phyloP scores from a whole-genome alignment of 2,113 vertebrate genomes.

The Aldabrachelys gigantea region DNA sequence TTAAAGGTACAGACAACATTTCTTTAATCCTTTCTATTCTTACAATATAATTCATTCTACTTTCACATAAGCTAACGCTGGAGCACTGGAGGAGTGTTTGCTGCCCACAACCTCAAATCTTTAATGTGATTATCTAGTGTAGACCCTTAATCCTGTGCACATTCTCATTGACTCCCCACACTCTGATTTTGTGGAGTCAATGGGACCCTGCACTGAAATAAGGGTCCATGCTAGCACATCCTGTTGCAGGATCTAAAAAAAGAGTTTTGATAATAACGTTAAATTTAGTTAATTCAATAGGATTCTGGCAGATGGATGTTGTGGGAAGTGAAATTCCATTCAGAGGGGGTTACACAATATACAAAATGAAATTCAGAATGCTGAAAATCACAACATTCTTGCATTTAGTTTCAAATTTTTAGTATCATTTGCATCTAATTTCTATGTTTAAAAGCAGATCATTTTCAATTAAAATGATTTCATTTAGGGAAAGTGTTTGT shows the following conservation, averaged over 20 bases:
- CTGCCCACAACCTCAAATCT: background rate
- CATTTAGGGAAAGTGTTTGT: background rate
- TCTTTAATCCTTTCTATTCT: no score
- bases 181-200: background rate
- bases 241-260: constrained; percentile 7
- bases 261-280: constrained; percentile 53
- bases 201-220: background rate
- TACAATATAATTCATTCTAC: no score
- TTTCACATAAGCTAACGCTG: background rate
- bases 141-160: background rate
- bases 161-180: background rate
- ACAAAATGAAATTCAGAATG: background rate
- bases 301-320: constrained; percentile 60
- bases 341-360: background rate
- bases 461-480: background rate
- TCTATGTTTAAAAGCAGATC: background rate
- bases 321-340: constrained; percentile 62
- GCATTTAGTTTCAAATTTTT: background rate
- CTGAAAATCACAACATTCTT: background rate
- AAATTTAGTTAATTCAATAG: constrained; percentile 59
- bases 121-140: background rate
- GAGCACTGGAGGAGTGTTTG: background rate
- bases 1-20: no score
- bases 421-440: background rate
- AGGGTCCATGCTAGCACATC: background rate